Evolutionary conservation across 2,888 invertebrate species (phyloP).

Genomic region (Apamea anceps): DNA sequence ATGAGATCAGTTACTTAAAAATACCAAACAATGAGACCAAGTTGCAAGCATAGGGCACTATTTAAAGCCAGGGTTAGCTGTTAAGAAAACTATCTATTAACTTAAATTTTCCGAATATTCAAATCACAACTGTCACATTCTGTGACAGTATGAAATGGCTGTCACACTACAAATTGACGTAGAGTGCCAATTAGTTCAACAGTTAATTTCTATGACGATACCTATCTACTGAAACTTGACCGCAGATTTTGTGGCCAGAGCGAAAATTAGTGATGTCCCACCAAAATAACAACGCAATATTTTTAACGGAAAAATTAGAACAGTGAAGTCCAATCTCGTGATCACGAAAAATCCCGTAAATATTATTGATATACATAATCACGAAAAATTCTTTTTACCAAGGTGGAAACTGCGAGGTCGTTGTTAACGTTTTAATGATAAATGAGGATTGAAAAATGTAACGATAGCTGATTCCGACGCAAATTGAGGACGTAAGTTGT

Average conservation of each 20-base stretch:
- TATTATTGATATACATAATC: conserved; percentile 69
- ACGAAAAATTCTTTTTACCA: conserved; percentile 69
- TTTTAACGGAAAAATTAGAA: not conserved
- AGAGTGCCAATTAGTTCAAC: not conserved
- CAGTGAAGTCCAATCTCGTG: conserved; percentile 19
- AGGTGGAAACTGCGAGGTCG: conserved; percentile 75
- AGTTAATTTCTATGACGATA: not conserved
- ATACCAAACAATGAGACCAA: no score
- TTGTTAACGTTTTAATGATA: conserved; percentile 84
- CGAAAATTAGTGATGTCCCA: not conserved
- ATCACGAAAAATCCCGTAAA: conserved; percentile 13
- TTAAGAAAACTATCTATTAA: not conserved
- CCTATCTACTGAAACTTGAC: not conserved
- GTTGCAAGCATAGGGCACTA: no score
- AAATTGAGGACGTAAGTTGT: conserved; percentile 84
- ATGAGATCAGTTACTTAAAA: no score
- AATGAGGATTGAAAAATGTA: conserved; percentile 84
- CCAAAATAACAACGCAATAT: not conserved
- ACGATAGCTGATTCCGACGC: conserved; percentile 84
- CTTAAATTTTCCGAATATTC: not conserved
- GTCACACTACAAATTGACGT: not conserved
- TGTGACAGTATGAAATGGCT: not conserved
- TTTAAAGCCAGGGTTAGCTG: no score
- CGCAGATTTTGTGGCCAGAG: not conserved
- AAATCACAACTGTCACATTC: not conserved